Percentiles rank a stretch among this genome's conserved stretches.
phyloP scores from a whole-genome alignment of 2,888 invertebrate species.

The Lasioglossum calceatum region DNA sequence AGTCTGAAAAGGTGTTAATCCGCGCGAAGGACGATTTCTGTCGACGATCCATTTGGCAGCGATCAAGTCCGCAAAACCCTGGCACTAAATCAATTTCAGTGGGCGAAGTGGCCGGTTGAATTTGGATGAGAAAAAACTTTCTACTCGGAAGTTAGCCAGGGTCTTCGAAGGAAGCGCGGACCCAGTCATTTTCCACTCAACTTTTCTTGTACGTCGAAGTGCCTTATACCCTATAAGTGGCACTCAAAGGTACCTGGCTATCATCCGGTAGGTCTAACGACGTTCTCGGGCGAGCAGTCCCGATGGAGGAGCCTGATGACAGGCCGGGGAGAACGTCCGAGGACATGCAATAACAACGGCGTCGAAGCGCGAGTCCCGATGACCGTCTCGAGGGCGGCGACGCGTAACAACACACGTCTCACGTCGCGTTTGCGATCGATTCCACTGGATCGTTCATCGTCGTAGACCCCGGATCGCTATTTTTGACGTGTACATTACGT shows the following conservation, averaged over 20 bases:
- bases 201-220: neutral
- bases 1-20: neutral
- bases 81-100: neutral
- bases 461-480: conserved; percentile 50
- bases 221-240: neutral
- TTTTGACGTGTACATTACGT: conserved; percentile 62
- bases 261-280: neutral
- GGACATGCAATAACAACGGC: neutral
- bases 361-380: conserved; percentile 24
- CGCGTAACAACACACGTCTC: neutral
- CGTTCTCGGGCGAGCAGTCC: neutral
- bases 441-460: conserved; percentile 47
- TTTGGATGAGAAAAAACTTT: neutral
- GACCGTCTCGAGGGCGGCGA: conserved; percentile 17
- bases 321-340: neutral
- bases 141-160: neutral
- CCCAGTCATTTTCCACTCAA: neutral
- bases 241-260: neutral
- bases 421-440: conserved; percentile 41
- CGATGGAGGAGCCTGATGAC: neutral
- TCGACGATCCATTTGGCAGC: neutral
- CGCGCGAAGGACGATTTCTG: neutral
- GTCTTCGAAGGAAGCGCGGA: neutral
- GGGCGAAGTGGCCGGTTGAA: neutral
- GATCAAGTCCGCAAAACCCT: neutral